Evolutionary conservation across 2,797 vertebrate genomes (phyloP).

Genomic region (Lepus townsendii): DNA sequence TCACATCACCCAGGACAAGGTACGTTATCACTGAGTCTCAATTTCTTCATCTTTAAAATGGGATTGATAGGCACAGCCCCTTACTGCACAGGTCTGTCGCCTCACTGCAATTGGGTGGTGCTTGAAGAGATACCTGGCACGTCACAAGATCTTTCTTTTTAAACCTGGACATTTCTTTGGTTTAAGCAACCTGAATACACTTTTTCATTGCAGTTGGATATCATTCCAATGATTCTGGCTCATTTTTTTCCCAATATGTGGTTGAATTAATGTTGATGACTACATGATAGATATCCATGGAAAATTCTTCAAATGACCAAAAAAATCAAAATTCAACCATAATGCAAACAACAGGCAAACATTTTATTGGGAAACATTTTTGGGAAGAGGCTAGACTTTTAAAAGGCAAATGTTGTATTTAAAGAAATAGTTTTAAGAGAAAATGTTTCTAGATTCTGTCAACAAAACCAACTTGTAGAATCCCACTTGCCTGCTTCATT

Average conservation of each 20-base stretch:
- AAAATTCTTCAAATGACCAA: slow-evolving; percentile 52
- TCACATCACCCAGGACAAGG: not conserved
- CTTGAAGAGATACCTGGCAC: not conserved
- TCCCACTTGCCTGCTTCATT: slow-evolving; percentile 66
- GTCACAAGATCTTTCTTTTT: not conserved
- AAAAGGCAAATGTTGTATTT: slow-evolving; percentile 58
- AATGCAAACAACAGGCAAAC: slow-evolving; percentile 54
- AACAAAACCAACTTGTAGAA: slow-evolving; percentile 69
- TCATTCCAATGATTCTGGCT: slow-evolving; percentile 31
- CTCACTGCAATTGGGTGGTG: not conserved
- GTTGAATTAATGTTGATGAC: slow-evolving; percentile 59
- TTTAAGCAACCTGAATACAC: not conserved
- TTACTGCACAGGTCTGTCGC: not conserved
- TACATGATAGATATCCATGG: not conserved
- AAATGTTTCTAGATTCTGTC: slow-evolving; percentile 68
- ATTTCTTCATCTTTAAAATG: slow-evolving; percentile 11
- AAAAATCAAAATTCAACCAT: slow-evolving; percentile 67
- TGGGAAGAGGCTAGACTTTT: slow-evolving; percentile 18
- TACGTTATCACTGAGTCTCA: not conserved
- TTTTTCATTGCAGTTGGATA: not conserved
- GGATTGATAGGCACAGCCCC: not conserved
- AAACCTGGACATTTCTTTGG: not conserved
- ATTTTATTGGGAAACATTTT: slow-evolving; percentile 65
- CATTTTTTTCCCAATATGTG: slow-evolving; percentile 43
- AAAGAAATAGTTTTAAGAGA: slow-evolving; percentile 63